Conservation (phyloP, 2,113 vertebrate genomes). For the Cranoglanis bouderius region DNA sequence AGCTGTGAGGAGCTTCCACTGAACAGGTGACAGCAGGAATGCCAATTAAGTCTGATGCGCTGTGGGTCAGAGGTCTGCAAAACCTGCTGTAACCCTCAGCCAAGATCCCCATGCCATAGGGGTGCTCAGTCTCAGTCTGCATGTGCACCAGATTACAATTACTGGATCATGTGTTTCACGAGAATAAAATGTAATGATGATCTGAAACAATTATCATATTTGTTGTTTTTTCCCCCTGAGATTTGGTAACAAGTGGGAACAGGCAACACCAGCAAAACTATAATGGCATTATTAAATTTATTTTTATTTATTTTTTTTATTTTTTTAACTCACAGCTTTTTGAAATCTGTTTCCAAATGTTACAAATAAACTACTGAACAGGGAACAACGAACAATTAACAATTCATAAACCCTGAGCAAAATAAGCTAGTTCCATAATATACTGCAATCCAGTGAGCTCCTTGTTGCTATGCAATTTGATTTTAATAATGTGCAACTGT, state of each 20-base stretch:
- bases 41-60: slow-evolving; percentile 69
- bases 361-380: background rate
- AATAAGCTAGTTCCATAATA: background rate
- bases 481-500: background rate
- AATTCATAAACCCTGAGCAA: background rate
- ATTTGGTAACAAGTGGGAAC: background rate
- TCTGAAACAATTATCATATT: background rate
- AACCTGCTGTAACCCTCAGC: slow-evolving; percentile 48
- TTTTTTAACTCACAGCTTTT: background rate
- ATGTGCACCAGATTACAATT: slow-evolving; percentile 11
- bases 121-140: background rate
- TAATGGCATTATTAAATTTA: background rate
- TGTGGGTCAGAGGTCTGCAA: slow-evolving; percentile 60
- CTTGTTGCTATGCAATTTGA: background rate
- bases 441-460: background rate
- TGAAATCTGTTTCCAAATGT: background rate
- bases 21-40: slow-evolving; percentile 61
- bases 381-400: background rate
- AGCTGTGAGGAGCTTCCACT: slow-evolving; percentile 47
- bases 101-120: slow-evolving; percentile 3
- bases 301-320: too few species aligned
- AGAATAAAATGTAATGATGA: background rate
- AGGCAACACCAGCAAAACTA: background rate
- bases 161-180: background rate
- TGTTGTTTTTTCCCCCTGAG: background rate